Base-by-base conservation (phyloP, 2,888 invertebrate species). In the Mythimna ferrago region DNA sequence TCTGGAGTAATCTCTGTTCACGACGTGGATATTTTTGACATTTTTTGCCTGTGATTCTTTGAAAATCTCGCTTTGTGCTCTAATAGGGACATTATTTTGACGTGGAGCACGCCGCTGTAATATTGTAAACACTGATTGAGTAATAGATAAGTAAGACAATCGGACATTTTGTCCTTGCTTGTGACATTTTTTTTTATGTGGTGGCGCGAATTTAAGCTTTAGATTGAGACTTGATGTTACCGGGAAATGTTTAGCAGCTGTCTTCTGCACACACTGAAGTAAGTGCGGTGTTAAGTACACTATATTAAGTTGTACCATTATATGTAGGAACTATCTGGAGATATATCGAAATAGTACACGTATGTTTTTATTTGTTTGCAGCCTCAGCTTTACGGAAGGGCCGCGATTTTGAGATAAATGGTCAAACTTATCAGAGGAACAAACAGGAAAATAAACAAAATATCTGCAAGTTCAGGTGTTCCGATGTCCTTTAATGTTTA, bases 41-140 rank as follows among this genome's bases (percentile, higher is more conserved):
- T 93, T 96, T 96, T 96, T 96, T 95, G 94, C 92, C 89, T 90
- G 91, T 89, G 91, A 89, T 95, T 94, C 95, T 94, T 94, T 94
- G 95, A 92, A 95, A 94, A 92, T 88, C 89, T 93, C 90, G 91
- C 93, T 94, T 95, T 95, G 95, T 96, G 86, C 90, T 93, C 91
- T 96, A 96, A 96, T 96, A 94, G 95, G 96, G 95, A 94, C 95
- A 95, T 96, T 96, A 96, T 96, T 96, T 95, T 96, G 96, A 96
- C 95, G 93, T 93, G 92, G 87, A 94, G 92, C 94, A 91, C 93
- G 92, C 93, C 92, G 90, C 91, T 90, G 88, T 90, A 92, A 94
- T 94, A 93, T 92, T 94, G 95, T 94, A 96, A 96, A 96, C 96
- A 96, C 92, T 93, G 96, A 96, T 96, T 94, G 92, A 93, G 92